Conservation (phyloP, 2,797 vertebrate genomes). For the Macropodus opercularis region DNA sequence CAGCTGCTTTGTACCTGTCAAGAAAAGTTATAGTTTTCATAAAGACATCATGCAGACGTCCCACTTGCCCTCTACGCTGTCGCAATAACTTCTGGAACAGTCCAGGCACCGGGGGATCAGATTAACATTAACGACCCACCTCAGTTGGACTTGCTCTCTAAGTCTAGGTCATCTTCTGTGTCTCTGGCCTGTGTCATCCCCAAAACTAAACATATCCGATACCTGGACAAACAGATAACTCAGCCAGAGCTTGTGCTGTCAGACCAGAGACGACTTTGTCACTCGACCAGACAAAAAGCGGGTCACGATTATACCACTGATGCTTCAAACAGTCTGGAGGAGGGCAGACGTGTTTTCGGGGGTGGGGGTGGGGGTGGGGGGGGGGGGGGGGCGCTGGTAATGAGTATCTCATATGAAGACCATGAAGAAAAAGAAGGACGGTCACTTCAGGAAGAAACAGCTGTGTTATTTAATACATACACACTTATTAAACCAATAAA, state of each 20-base stretch:
- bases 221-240: slow-evolving; percentile 60
- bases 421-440: slow-evolving; percentile 21
- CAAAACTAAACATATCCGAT: slow-evolving; percentile 59
- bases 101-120: slow-evolving; percentile 38
- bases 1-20: slow-evolving; percentile 34
- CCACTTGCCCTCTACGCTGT: not conserved
- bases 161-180: slow-evolving; percentile 34
- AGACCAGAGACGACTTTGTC: slow-evolving; percentile 27
- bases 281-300: slow-evolving; percentile 19
- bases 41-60: slow-evolving; percentile 44
- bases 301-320: slow-evolving; percentile 36
- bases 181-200: slow-evolving; percentile 51
- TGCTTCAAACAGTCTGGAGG: slow-evolving; percentile 46
- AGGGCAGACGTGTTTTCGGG: slow-evolving; percentile 22
- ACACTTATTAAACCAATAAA: slow-evolving; percentile 5
- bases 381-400: slow-evolving; percentile 12
- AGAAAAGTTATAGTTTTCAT: slow-evolving; percentile 32
- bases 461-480: not conserved
- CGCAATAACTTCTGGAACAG: slow-evolving; percentile 16
- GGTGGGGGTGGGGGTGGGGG: not conserved
- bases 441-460: not conserved
- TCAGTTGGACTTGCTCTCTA: slow-evolving; percentile 19
- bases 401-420: slow-evolving; percentile 47
- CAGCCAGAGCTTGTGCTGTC: slow-evolving; percentile 56
- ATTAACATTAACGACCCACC: slow-evolving; percentile 33